A percentile compares a stretch with the other conserved stretches of the same genome.
Evolutionary conservation across 2,797 vertebrate genomes (phyloP).

Genomic region (Scyliorhinus canicula): DNA sequence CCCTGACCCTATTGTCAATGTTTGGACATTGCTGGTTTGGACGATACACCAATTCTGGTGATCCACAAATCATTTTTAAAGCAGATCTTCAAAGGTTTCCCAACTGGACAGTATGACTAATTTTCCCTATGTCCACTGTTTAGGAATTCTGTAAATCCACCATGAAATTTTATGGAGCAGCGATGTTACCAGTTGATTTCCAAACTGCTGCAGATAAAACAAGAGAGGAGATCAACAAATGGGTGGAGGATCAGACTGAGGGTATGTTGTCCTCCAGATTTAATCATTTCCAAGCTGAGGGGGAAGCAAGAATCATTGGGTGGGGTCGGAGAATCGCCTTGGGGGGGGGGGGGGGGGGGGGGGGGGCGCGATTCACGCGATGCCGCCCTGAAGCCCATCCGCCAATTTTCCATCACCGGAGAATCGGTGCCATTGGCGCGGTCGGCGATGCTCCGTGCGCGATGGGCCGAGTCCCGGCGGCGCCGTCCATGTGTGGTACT

Average conservation of each 20-base stretch:
- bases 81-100: neutral
- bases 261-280: conserved; percentile 53
- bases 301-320: neutral
- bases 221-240: conserved; percentile 74
- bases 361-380: too few species aligned
- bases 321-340: too few species aligned
- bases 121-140: conserved; percentile 25
- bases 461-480: too few species aligned
- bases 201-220: conserved; percentile 58
- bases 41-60: neutral
- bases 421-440: too few species aligned
- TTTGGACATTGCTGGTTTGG: neutral
- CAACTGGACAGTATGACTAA: neutral
- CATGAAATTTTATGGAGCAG: conserved; percentile 71
- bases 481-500: too few species aligned
- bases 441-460: too few species aligned
- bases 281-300: neutral
- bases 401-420: too few species aligned
- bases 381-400: too few species aligned
- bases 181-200: conserved; percentile 77
- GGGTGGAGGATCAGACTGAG: conserved; percentile 81
- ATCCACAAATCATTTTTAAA: neutral
- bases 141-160: conserved; percentile 73
- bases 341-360: too few species aligned
- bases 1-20: neutral